Evolutionary conservation across 2,113 vertebrate species (phyloP).

Genomic region (Myxocyprinus asiaticus): DNA sequence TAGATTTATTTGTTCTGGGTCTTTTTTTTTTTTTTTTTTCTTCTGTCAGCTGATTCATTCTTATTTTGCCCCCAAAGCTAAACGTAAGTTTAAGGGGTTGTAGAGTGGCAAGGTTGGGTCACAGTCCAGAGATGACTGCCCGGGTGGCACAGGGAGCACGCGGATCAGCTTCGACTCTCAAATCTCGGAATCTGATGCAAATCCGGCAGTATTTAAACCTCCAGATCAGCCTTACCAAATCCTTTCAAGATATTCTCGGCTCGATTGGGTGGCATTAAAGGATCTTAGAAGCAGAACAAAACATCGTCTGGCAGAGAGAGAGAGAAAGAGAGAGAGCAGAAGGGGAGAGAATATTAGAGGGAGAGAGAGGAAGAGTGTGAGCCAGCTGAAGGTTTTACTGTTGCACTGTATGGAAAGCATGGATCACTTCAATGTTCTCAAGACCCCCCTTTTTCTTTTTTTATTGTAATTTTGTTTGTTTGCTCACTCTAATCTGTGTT

Average conservation of each 20-base stretch:
- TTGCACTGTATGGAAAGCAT: conserved; percentile 27
- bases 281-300: conserved; percentile 76
- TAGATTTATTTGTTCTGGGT: conserved; percentile 8
- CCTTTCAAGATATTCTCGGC: conserved; percentile 79
- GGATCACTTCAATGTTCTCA: conserved; percentile 42
- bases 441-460: too few relatives aligned
- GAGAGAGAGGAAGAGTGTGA: background rate
- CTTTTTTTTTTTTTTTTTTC: background rate
- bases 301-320: conserved; percentile 63
- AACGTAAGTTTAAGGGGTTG: background rate
- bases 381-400: conserved; percentile 52
- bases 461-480: background rate
- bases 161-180: conserved; percentile 67
- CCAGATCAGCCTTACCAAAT: conserved; percentile 78
- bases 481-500: background rate
- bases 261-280: conserved; percentile 79
- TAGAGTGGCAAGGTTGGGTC: conserved; percentile 13
- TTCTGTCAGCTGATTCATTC: too few relatives aligned
- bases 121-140: conserved; percentile 44
- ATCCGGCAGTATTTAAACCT: conserved; percentile 78
- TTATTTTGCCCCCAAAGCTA: too few relatives aligned
- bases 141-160: conserved; percentile 40
- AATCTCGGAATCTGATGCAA: conserved; percentile 77
- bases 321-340: conserved; percentile 14
- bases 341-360: conserved; percentile 38